Evolutionary conservation across 2,797 vertebrate species (phyloP), one percentile per base, ranked within the genome.

Genomic region (Manis pentadactyla): DNA sequence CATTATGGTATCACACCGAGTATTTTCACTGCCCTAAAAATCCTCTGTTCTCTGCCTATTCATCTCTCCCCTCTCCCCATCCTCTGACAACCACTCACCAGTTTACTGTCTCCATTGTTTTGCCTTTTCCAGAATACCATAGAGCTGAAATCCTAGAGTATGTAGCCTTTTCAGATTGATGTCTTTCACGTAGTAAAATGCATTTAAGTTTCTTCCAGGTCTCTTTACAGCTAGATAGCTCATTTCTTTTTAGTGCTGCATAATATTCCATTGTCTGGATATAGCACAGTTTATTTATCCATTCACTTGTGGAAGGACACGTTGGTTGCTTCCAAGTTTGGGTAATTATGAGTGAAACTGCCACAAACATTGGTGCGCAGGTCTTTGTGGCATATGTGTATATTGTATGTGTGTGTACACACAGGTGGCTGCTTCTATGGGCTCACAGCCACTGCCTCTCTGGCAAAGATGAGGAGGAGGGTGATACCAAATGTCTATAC

Each of bases 291-390:
- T 63, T 51, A 23, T 74, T 61, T 64, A 42, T 29, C 69, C 39
- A 39, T 37, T 17, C 31, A 51, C 39, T 57, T 3, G 13, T 21
- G 14, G 37, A 46, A 89, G 37, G 77, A 57, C 4, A 31, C 46
- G 18, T 71, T 34, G 25, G 74, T 42, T 79, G 46, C 59, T 91
- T 73, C 57, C 29, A 46, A 31, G 13, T 86, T 37, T 73, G 4
- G 64, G 5, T 25, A 37, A 14, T 73, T 46, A 37, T 0, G 15
- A 77, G 21, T 31, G 51, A 68, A 77, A 51, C 39, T 68, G 51
- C 61, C n/a, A 6, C n/a, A n/a, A 37, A 77, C 27, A 4, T 51
- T 25, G 0, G 1, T 0, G 9, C 15, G 25, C 29, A 51, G 15
- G 27, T 51, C 59, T 53, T 39, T 51, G 61, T 84, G 78, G 63